phyloP scores from a whole-genome alignment of 2,797 vertebrate genomes.

The Hyperoplus immaculatus region DNA sequence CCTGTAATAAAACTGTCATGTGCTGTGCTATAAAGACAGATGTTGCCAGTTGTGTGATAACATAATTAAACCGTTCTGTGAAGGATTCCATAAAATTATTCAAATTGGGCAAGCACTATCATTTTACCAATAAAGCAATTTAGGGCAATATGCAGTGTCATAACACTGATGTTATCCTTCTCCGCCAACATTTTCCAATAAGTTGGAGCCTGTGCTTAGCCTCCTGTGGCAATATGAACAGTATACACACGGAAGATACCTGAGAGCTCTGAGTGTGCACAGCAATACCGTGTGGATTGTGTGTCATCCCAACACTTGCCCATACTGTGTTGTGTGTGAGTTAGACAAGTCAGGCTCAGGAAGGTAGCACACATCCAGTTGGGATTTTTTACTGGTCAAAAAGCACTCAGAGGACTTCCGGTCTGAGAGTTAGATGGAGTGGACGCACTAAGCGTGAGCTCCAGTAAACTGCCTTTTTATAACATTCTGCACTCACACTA shows the following conservation, averaged over 20 bases:
- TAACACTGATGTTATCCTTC: conserved; percentile 88
- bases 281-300: conserved; percentile 9
- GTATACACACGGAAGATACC: conserved; percentile 71
- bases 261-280: conserved; percentile 51
- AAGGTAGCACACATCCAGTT: conserved; percentile 24
- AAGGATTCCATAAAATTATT: conserved; percentile 92
- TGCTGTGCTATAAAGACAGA: conserved; percentile 92
- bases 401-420: conserved; percentile 25
- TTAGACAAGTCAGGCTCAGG: conserved; percentile 1
- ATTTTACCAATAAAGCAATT: conserved; percentile 93
- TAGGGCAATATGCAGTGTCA: conserved; percentile 89
- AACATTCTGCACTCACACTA: too few relatives aligned
- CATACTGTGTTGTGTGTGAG: conserved; percentile 4
- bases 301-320: not conserved
- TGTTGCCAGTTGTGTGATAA: conserved; percentile 92
- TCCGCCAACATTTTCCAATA: conserved; percentile 86
- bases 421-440: too few relatives aligned
- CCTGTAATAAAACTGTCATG: conserved; percentile 94
- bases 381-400: conserved; percentile 44
- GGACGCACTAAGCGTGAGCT: too few relatives aligned
- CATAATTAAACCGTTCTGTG: conserved; percentile 91
- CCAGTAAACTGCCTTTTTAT: too few relatives aligned
- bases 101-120: conserved; percentile 92
- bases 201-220: conserved; percentile 72
- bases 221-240: conserved; percentile 80